Evolutionary conservation across 2,888 invertebrate species (phyloP).

Genomic region (Mellilla xanthometata): DNA sequence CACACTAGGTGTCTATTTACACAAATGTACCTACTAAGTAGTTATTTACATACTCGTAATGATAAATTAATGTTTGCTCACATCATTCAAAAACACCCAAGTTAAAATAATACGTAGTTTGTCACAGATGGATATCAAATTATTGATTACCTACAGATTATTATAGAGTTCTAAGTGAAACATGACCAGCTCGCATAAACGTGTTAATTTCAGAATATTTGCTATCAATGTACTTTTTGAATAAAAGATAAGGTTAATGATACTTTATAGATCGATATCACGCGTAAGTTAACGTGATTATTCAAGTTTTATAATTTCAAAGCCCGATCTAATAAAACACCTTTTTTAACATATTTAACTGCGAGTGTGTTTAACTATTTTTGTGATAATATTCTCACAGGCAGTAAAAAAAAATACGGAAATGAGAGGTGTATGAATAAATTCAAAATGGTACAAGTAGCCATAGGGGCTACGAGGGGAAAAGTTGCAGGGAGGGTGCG

Average conservation of each 20-base stretch:
- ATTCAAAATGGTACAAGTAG: no score
- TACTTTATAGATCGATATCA: neutral
- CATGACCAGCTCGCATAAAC: conserved; percentile 2
- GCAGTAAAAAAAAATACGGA: no score
- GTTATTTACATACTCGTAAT: conserved; percentile 1
- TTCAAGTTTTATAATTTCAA: no score
- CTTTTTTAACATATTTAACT: no score
- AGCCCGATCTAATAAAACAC: no score
- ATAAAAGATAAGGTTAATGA: conserved; percentile 7
- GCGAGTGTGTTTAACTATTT: no score
- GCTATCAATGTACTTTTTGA: conserved; percentile 3
- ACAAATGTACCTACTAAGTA: neutral
- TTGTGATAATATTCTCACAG: no score
- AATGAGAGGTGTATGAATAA: no score
- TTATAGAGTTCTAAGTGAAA: neutral
- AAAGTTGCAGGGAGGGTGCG: no score
- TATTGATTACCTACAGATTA: neutral
- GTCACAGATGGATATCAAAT: neutral
- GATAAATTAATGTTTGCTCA: conserved; percentile 21
- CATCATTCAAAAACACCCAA: conserved; percentile 4
- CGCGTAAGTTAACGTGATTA: conserved; percentile 8
- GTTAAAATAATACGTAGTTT: neutral
- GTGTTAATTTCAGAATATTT: conserved; percentile 1
- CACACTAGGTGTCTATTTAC: conserved; percentile 9
- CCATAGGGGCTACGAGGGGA: no score